These are phyloP conservation scores for Semotilus atromaculatus DNA, from an alignment of 2,797 vertebrate species.

Conservation along the genomic window DNA sequence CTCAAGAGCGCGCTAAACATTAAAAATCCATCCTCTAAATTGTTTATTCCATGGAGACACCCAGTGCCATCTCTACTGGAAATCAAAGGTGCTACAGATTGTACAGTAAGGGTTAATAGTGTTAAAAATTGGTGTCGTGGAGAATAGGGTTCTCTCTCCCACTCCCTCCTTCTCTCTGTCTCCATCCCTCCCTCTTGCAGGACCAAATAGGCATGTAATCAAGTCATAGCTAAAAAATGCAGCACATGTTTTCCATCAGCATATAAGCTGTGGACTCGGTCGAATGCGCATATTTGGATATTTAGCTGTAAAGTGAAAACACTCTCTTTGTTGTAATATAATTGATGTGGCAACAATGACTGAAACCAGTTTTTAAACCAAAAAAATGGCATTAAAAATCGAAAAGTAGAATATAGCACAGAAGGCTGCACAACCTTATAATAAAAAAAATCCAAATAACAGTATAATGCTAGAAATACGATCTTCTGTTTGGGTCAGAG, in stretches of 20 bases:
- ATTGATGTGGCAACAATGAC: constrained; percentile 73
- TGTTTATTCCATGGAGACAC: constrained; percentile 39
- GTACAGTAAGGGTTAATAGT: constrained; percentile 31
- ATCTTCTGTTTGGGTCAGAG: neutral
- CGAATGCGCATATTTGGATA: constrained; percentile 74
- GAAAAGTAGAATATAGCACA: neutral
- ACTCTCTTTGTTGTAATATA: constrained; percentile 68
- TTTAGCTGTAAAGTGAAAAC: constrained; percentile 69
- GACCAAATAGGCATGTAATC: constrained; percentile 75
- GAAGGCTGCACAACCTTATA: neutral
- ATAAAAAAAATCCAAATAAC: neutral
- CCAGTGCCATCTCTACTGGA: constrained; percentile 39
- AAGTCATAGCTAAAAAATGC: constrained; percentile 81
- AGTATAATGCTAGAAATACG: neutral
- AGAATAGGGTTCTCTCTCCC: neutral
- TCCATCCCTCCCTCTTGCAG: constrained; percentile 22
- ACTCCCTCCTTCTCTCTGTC: neutral
- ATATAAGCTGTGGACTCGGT: constrained; percentile 69
- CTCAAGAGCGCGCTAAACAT: constrained; percentile 57
- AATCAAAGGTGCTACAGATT: constrained; percentile 29
- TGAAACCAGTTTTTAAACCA: constrained; percentile 68
- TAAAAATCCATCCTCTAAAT: constrained; percentile 58
- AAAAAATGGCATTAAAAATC: constrained; percentile 3
- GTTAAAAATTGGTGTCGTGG: constrained; percentile 16
- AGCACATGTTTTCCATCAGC: constrained; percentile 80